These are phyloP conservation scores for Melipona bicolor DNA, from an alignment of 2,888 invertebrate species.

Conservation along the genomic window DNA sequence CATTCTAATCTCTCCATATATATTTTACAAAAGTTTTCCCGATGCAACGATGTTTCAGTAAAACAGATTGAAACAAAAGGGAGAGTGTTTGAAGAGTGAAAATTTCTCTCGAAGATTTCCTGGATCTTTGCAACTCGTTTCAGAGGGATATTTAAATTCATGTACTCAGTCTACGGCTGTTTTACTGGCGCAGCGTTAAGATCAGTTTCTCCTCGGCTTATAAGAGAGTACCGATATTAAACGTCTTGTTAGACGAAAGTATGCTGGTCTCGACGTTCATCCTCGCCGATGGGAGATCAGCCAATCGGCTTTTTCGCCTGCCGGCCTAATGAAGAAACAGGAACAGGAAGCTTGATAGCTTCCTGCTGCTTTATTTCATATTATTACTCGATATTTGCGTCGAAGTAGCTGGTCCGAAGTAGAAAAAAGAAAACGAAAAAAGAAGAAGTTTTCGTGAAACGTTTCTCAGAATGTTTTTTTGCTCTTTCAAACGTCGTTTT, in stretches of 20 bases:
- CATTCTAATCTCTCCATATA: no score
- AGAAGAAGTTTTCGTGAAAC: not conserved
- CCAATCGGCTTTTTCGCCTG: conserved; percentile 35
- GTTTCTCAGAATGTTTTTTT: not conserved
- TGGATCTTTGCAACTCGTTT: no score
- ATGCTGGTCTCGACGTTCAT: not conserved
- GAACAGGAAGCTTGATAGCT: conserved; percentile 15
- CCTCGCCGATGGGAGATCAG: not conserved
- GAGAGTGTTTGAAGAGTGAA: no score
- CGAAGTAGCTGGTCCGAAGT: not conserved
- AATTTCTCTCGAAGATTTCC: no score
- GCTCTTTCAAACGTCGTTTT: no score
- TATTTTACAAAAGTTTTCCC: no score
- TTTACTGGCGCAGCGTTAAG: not conserved
- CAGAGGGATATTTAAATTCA: no score
- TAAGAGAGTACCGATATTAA: not conserved
- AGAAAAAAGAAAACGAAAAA: no score
- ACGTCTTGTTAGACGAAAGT: conserved; percentile 5
- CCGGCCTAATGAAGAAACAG: conserved; percentile 25
- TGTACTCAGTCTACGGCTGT: no score
- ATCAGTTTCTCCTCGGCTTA: not conserved
- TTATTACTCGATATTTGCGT: not conserved
- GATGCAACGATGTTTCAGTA: no score
- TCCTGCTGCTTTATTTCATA: conserved; percentile 2
- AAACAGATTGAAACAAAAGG: no score